Conservation (phyloP, 2,797 vertebrate genomes). For the Anableps anableps region DNA sequence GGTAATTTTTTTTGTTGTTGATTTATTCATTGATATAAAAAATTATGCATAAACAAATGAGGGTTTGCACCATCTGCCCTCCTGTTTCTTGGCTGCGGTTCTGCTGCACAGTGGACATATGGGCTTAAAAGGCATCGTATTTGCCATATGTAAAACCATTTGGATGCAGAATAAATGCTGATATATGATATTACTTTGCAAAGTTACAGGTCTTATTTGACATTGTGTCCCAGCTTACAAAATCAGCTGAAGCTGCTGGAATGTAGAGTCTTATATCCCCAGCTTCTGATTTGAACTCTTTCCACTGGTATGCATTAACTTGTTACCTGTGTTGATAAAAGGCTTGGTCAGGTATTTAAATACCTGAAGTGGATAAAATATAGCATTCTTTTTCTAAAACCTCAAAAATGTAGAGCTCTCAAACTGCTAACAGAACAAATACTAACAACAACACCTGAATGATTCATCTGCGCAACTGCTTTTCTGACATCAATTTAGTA, state of each 20-base stretch:
- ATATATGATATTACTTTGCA: slow-evolving; percentile 12
- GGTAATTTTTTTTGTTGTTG: slow-evolving; percentile 23
- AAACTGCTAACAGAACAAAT: slow-evolving; percentile 24
- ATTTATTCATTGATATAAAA: slow-evolving; percentile 30
- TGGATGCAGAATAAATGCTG: slow-evolving; percentile 29
- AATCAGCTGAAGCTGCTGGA: slow-evolving; percentile 1
- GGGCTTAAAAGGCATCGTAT: slow-evolving; percentile 29
- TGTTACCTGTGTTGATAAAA: not conserved
- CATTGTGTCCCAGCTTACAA: slow-evolving; percentile 14
- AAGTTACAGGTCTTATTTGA: slow-evolving; percentile 16
- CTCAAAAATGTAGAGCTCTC: slow-evolving; percentile 8
- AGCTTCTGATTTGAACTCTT: not conserved
- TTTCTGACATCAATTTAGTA: slow-evolving; percentile 18
- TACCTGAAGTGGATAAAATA: slow-evolving; percentile 6
- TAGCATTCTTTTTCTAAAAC: slow-evolving; percentile 16
- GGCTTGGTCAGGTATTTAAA: slow-evolving; percentile 8
- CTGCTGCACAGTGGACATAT: slow-evolving; percentile 34
- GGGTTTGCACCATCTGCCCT: slow-evolving; percentile 53
- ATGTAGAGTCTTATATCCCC: not conserved
- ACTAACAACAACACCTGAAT: slow-evolving; percentile 19
- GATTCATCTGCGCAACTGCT: slow-evolving; percentile 23
- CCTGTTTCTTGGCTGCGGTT: slow-evolving; percentile 47
- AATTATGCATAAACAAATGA: slow-evolving; percentile 38
- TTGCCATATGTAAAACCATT: slow-evolving; percentile 53
- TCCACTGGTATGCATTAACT: slow-evolving; percentile 8